Conservation (phyloP, 2,797 vertebrate species). For the Dendrocincla fuliginosa region DNA sequence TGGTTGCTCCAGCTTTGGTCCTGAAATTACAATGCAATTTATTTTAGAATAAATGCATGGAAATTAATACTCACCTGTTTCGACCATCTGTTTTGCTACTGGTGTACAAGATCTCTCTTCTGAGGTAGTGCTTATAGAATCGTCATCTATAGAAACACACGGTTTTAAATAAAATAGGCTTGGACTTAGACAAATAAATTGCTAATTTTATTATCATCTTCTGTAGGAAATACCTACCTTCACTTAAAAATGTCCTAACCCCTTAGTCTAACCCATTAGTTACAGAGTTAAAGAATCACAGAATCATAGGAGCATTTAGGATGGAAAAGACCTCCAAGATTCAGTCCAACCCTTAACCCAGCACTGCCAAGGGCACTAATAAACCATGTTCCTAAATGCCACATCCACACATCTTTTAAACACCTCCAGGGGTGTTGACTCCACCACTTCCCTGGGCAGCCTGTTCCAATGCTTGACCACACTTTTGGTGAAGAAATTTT, state of each 20-base stretch:
- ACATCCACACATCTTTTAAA: background rate
- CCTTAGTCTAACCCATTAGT: background rate
- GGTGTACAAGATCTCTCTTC: constrained; percentile 42
- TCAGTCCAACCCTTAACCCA: background rate
- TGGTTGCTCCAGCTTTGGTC: background rate
- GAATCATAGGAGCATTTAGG: background rate
- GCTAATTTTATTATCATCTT: background rate
- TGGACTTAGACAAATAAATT: background rate
- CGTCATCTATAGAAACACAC: constrained; percentile 56
- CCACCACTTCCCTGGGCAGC: too few relatives aligned
- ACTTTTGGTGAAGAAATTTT: background rate
- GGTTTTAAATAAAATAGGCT: background rate
- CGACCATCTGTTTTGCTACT: background rate
- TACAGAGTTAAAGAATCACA: background rate
- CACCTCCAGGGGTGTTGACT: background rate
- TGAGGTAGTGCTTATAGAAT: constrained; percentile 58
- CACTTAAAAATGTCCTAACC: background rate
- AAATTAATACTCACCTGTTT: constrained; percentile 24
- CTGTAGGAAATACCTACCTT: background rate
- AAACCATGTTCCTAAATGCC: background rate
- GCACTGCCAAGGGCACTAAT: background rate
- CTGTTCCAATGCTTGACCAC: background rate
- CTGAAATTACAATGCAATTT: background rate
- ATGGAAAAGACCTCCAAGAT: background rate
- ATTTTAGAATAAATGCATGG: background rate